These are phyloP conservation scores for Oedothorax gibbosus DNA, from an alignment of 1,140 invertebrate genomes.

Conservation along the genomic window DNA sequence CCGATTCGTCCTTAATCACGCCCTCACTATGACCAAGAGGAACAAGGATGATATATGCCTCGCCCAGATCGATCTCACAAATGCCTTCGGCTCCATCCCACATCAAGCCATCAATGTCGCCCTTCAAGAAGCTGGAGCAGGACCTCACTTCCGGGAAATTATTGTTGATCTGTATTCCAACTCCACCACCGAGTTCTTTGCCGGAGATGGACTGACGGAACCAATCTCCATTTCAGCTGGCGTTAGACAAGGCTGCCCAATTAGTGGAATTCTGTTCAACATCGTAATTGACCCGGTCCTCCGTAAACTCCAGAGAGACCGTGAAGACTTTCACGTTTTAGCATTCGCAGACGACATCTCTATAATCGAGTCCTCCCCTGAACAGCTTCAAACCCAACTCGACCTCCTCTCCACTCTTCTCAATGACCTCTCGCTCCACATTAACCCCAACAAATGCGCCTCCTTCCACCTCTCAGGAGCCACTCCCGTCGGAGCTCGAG, in stretches of 20 bases:
- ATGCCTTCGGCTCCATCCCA: conserved; percentile 4
- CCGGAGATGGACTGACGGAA: neutral
- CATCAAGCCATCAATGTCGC: neutral
- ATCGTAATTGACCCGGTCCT: conserved; percentile 61
- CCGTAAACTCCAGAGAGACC: neutral
- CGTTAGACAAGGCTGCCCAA: conserved; percentile 68
- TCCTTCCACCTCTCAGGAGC: neutral
- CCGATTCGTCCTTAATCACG: conserved; percentile 65
- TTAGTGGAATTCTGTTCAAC: conserved; percentile 69
- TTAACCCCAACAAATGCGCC: conserved; percentile 8
- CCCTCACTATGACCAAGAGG: conserved; percentile 62
- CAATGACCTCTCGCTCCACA: neutral
- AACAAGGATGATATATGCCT: neutral
- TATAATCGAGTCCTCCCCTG: neutral
- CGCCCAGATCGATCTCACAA: neutral
- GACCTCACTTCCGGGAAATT: conserved; percentile 65
- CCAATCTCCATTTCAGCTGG: neutral
- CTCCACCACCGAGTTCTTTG: neutral
- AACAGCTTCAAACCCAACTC: neutral
- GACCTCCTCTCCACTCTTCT: neutral
- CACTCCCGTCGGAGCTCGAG: neutral
- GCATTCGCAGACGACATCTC: conserved; percentile 6
- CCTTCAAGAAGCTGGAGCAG: conserved; percentile 53
- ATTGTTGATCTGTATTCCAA: conserved; percentile 64
- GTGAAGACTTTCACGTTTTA: neutral